These are phyloP conservation scores for Dascillus cervinus DNA, from an alignment of 2,888 invertebrate genomes.

Conservation along the genomic window DNA sequence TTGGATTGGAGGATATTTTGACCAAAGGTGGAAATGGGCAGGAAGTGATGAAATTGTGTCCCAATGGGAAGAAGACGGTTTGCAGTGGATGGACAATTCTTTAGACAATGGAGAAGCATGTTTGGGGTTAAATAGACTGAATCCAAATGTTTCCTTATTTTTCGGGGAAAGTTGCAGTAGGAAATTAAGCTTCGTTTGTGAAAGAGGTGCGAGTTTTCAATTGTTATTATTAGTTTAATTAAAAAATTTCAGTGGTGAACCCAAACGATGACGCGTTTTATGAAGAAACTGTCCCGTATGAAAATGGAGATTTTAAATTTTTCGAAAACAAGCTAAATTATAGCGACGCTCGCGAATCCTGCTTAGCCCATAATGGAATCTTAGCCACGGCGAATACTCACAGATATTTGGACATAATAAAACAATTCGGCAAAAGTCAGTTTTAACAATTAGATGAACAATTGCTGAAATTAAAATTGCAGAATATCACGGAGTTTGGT, in stretches of 20 bases:
- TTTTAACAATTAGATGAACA: too few relatives aligned
- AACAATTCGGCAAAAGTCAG: neutral
- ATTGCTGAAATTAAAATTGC: too few relatives aligned
- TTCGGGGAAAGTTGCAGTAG: neutral
- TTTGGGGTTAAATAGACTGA: conserved; percentile 1
- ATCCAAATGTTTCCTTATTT: conserved; percentile 3
- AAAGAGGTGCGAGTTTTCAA: neutral
- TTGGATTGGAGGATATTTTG: conserved; percentile 1
- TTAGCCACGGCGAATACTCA: conserved; percentile 1
- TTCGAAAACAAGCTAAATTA: conserved; percentile 2
- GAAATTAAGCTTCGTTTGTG: conserved; percentile 2
- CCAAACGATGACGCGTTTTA: conserved; percentile 1
- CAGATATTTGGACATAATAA: neutral
- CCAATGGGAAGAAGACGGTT: neutral
- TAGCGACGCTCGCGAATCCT: neutral
- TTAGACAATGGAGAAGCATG: neutral
- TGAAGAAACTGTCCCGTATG: neutral
- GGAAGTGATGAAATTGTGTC: neutral
- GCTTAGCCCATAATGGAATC: conserved; percentile 1
- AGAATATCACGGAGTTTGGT: conserved; percentile 4
- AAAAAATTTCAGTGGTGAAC: conserved; percentile 1
- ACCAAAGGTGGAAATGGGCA: conserved; percentile 1
- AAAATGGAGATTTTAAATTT: neutral
- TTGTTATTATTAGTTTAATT: too few relatives aligned
- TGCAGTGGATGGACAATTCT: neutral